Evolutionary conservation across 2,888 invertebrate genomes (phyloP), one percentile per base, ranked within the genome.

Genomic region (Drosophila picticornis): DNA sequence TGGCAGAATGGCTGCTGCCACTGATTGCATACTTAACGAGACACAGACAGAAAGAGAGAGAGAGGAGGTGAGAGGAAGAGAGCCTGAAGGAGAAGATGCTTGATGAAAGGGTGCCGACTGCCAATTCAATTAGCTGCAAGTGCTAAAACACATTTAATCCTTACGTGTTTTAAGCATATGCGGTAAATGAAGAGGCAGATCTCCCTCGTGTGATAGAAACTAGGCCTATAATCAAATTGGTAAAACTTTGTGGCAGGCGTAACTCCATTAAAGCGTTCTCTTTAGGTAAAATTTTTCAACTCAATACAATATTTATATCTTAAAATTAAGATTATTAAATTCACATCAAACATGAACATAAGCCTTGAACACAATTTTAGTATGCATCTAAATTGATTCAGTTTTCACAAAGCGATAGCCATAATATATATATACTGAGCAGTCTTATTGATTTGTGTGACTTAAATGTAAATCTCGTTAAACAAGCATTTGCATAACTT

Each of bases 61-160:
- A 13, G 2, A 5, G 22, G n/a, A 1, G n/a, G 4, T 9, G n/a
- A n/a, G 22, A 11, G 22, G 2, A 19, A 16, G 9, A 0, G 2
- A 22, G 27, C 11, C 55, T n/a, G 1, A 11, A 56, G 27, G 7
- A 56, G 38, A 27, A n/a, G 4, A 16, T 10, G n/a, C 40, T n/a
- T n/a, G 27, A 57, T 69, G 60, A 84, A 59, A 61, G 72, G 71
- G 63, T 65, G 60, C 68, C 53, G 75, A 63, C 67, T 51, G 67
- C 73, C 84, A 89, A 89, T 87, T 89, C 83, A 84, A 84, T 84
- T 89, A 84, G 90, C 85, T 77, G 46, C 77, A 72, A 72, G 62
- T 75, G 68, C 25, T 50, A 52, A 59, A 38, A 25, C 3, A n/a
- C 27, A 19, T 55, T 36, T 4, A 36, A 55, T 46, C 22, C 1